phyloP scores from a whole-genome alignment of 2,113 vertebrate genomes.

The Echinops telfairi region DNA sequence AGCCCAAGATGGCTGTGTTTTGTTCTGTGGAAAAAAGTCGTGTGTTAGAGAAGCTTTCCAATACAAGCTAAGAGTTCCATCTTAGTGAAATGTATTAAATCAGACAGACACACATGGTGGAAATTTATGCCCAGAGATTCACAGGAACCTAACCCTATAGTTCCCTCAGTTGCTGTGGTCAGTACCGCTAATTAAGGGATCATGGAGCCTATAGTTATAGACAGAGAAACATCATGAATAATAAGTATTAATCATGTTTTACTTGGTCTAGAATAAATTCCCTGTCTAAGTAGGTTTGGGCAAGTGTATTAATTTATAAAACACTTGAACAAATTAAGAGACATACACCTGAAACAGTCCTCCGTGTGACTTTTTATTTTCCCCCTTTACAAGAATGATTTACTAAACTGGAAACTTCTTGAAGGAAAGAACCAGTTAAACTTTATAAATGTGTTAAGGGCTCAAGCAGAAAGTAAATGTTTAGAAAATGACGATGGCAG shows the following conservation, averaged over 20 bases:
- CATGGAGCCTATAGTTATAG: background rate
- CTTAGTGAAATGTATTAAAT: too few species aligned
- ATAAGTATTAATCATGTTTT: background rate
- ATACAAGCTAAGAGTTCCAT: too few species aligned
- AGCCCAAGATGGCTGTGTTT: too few species aligned
- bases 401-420: background rate
- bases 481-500: too few species aligned
- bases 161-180: background rate
- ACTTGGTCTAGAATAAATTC: background rate
- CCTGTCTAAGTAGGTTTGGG: background rate
- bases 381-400: background rate
- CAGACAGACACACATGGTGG: background rate
- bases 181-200: background rate
- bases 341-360: background rate
- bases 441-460: background rate
- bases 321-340: background rate
- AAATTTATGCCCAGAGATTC: background rate
- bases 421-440: background rate
- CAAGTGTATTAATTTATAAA: constrained; percentile 1
- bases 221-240: background rate
- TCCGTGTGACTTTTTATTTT: background rate
- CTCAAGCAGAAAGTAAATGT: too few species aligned
- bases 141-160: background rate
- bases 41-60: too few species aligned
- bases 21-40: too few species aligned